phyloP scores from a whole-genome alignment of 2,113 vertebrate genomes.

The Leuciscus idus region DNA sequence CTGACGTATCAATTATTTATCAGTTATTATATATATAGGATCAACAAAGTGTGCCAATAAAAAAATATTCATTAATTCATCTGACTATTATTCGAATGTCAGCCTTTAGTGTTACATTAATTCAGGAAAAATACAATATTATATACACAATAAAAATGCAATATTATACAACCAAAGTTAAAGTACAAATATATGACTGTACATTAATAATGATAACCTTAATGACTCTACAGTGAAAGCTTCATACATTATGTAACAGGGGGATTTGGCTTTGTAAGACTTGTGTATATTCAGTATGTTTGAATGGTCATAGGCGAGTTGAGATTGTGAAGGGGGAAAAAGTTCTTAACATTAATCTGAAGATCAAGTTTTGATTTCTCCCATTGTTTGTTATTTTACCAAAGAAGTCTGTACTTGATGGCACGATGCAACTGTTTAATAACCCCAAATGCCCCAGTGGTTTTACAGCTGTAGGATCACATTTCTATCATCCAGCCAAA shows the following conservation, averaged over 20 bases:
- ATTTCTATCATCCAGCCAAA: constrained; percentile 13
- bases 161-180: not conserved
- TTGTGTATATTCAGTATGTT: not conserved
- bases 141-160: too few species aligned
- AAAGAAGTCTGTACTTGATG: not conserved
- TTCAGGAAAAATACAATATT: too few species aligned
- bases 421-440: not conserved
- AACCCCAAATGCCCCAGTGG: not conserved
- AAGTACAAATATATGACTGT: not conserved
- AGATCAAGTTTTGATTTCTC: not conserved
- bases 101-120: too few species aligned
- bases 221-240: too few species aligned
- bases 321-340: not conserved
- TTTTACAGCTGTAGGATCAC: constrained; percentile 13
- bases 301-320: not conserved
- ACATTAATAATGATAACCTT: not conserved
- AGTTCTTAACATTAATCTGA: not conserved
- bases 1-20: too few species aligned
- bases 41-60: too few species aligned
- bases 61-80: too few species aligned
- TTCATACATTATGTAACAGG: not conserved
- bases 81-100: too few species aligned
- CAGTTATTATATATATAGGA: too few species aligned
- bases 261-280: not conserved
- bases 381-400: not conserved